Conservation (phyloP, 2,888 invertebrate species). For the Holacanthella duospinosa region DNA sequence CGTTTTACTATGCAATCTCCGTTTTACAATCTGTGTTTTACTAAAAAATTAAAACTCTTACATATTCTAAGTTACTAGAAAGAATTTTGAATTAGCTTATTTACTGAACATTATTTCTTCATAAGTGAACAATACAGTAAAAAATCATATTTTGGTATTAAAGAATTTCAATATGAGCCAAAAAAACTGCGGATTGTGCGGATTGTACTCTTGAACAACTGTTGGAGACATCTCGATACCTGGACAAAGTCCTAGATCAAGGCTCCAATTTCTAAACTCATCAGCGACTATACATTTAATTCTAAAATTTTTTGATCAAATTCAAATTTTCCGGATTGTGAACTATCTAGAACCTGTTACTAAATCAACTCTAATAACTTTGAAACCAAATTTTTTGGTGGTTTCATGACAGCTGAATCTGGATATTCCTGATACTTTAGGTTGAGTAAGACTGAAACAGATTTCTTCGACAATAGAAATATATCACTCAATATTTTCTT, state of each 20-base stretch:
- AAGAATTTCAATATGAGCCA: background rate
- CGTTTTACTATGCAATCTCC: too few species aligned
- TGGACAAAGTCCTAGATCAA: constrained; percentile 3
- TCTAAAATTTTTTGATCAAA: constrained; percentile 23
- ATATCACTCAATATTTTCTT: too few species aligned
- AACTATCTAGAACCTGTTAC: background rate
- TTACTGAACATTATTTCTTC: too few species aligned
- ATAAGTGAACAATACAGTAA: too few species aligned
- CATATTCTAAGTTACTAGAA: too few species aligned
- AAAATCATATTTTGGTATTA: too few species aligned
- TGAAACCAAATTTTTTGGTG: constrained; percentile 3
- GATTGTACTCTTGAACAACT: background rate
- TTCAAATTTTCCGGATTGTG: constrained; percentile 16
- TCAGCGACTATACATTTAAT: constrained; percentile 24
- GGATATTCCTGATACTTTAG: too few species aligned
- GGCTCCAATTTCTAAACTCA: constrained; percentile 24
- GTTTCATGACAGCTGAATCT: too few species aligned
- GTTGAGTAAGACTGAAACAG: too few species aligned
- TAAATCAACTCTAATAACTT: background rate
- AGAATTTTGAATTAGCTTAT: too few species aligned
- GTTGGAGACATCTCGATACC: background rate
- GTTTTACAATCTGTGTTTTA: too few species aligned
- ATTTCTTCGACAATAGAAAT: background rate
- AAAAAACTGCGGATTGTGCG: background rate
- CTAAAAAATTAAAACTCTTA: too few species aligned